phyloP scores from a whole-genome alignment of 2,888 invertebrate species.

The Cosmorhoe ocellata region DNA sequence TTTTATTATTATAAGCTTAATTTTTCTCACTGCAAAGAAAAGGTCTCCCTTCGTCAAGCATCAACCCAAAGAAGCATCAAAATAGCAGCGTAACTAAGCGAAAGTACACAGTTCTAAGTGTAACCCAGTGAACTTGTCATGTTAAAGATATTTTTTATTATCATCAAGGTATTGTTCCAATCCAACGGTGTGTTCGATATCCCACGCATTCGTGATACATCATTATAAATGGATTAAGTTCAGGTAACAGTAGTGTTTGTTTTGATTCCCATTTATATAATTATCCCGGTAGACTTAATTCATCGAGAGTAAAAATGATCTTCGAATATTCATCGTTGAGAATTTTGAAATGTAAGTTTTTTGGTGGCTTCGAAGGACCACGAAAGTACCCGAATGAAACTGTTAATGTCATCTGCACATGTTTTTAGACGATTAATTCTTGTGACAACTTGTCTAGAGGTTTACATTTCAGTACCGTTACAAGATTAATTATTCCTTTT shows the following conservation, averaged over 20 bases:
- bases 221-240: constrained; percentile 27
- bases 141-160: neutral
- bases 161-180: constrained; percentile 13
- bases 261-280: neutral
- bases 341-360: no score
- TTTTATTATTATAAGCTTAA: no score
- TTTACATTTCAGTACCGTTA: neutral
- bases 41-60: no score
- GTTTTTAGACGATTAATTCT: no score
- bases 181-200: constrained; percentile 22
- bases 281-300: no score
- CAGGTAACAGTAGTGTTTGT: constrained; percentile 20
- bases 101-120: constrained; percentile 11
- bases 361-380: no score
- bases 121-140: constrained; percentile 19
- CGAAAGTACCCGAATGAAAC: no score
- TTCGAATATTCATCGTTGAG: no score
- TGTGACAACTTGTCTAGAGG: neutral
- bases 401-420: no score
- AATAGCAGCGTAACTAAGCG: constrained; percentile 2
- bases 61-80: neutral
- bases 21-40: no score
- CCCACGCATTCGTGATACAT: constrained; percentile 18
- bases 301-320: no score
- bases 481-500: constrained; percentile 10